phyloP scores from a whole-genome alignment of 2,113 vertebrate genomes.

The Pomatostomus ruficeps region DNA sequence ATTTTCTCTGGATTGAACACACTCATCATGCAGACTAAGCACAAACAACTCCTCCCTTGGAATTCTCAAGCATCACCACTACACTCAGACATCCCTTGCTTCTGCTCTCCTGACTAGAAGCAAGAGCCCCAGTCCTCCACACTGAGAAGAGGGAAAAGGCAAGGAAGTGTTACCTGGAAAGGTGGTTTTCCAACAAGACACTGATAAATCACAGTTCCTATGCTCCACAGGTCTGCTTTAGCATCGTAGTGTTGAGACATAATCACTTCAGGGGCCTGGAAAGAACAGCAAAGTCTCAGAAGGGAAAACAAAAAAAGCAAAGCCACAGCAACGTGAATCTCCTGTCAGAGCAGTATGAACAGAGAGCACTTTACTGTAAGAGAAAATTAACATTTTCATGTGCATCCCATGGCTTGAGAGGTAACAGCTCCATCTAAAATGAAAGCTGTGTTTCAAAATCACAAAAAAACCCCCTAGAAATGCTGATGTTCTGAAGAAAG shows the following conservation, averaged over 20 bases:
- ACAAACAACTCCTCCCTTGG: not conserved
- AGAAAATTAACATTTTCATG: not conserved
- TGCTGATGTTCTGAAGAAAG: not conserved
- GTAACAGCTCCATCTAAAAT: not conserved
- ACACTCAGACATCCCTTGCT: not conserved
- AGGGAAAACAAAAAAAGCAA: not conserved
- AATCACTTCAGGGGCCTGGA: slow-evolving; percentile 94
- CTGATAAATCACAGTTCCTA: slow-evolving; percentile 95
- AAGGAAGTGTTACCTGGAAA: slow-evolving; percentile 82
- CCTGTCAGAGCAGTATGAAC: not conserved
- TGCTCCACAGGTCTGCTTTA: slow-evolving; percentile 97
- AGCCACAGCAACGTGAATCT: not conserved
- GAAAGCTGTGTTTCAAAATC: not conserved
- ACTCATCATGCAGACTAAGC: not conserved
- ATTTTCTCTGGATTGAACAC: not conserved
- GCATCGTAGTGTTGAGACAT: slow-evolving; percentile 99
- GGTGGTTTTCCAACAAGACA: slow-evolving; percentile 98
- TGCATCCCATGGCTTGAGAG: not conserved
- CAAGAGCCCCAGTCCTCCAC: not conserved
- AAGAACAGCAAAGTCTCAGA: not conserved
- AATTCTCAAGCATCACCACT: not conserved
- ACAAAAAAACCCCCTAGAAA: not conserved
- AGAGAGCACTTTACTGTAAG: not conserved
- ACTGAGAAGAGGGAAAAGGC: not conserved
- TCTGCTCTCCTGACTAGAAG: not conserved